phyloP scores from a whole-genome alignment of 2,888 invertebrate species.

The Petrophora chlorosata region DNA sequence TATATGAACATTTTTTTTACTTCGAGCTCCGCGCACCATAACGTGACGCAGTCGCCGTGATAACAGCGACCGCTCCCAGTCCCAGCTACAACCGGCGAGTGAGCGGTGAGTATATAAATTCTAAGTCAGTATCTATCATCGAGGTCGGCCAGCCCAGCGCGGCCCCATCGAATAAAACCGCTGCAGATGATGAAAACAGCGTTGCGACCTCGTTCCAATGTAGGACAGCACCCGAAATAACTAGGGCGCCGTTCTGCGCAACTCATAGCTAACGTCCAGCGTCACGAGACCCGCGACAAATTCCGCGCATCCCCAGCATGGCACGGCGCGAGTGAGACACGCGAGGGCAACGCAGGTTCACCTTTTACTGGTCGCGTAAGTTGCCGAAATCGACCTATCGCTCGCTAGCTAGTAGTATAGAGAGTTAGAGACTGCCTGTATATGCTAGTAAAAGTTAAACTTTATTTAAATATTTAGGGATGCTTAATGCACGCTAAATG shows the following conservation, averaged over 20 bases:
- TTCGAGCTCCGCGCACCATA: no score
- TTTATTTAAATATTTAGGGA: no score
- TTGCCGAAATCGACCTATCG: conserved; percentile 66
- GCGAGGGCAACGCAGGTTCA: neutral
- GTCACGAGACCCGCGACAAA: conserved; percentile 40
- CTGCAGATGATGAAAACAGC: conserved; percentile 75
- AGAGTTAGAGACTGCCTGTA: no score
- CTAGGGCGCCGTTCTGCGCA: conserved; percentile 78
- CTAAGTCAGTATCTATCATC: conserved; percentile 34
- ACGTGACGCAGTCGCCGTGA: no score
- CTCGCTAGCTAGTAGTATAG: no score
- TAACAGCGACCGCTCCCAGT: no score
- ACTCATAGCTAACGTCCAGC: conserved; percentile 55
- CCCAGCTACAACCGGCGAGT: neutral
- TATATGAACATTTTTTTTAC: no score
- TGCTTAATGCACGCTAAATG: no score
- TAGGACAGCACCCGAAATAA: conserved; percentile 81
- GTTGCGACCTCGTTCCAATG: conserved; percentile 75
- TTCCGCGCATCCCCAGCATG: conserved; percentile 19
- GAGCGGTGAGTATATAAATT: neutral
- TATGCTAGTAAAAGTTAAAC: no score
- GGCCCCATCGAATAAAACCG: conserved; percentile 76
- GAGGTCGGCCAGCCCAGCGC: conserved; percentile 64
- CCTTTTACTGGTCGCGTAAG: conserved; percentile 39
- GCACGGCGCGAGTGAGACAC: conserved; percentile 36